Percentiles rank a stretch among this genome's conserved stretches.
Evolutionary conservation across 2,888 invertebrate genomes (phyloP).

Genomic region (Actias luna): DNA sequence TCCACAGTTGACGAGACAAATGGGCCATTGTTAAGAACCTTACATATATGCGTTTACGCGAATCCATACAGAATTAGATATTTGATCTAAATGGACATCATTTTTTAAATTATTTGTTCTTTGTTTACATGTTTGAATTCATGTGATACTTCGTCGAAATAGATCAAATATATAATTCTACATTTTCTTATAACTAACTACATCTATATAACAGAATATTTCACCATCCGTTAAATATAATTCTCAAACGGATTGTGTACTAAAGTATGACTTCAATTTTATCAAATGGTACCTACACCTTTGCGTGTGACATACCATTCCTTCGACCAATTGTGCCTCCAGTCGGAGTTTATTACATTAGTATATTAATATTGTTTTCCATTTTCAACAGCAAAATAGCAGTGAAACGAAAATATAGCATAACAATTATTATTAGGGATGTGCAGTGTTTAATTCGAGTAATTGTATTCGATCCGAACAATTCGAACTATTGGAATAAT

Average conservation of each 20-base stretch:
- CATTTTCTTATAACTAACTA: conserved; percentile 11
- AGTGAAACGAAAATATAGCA: background rate
- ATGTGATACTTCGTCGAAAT: conserved; percentile 12
- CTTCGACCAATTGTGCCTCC: conserved; percentile 30
- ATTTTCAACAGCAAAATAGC: background rate
- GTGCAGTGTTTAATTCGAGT: no score
- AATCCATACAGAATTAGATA: conserved; percentile 18
- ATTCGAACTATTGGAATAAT: no score
- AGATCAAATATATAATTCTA: conserved; percentile 29
- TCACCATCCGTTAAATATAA: background rate
- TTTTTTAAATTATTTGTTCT: background rate
- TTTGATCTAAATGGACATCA: conserved; percentile 5
- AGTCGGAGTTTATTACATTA: conserved; percentile 20
- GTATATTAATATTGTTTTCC: background rate
- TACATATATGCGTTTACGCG: conserved; percentile 35
- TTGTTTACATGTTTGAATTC: background rate
- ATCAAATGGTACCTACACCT: conserved; percentile 18
- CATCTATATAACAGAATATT: background rate
- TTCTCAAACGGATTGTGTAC: background rate
- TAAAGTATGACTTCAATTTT: conserved; percentile 16
- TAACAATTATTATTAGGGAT: background rate
- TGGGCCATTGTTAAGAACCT: conserved; percentile 27
- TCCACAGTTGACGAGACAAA: conserved; percentile 35
- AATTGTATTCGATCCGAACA: no score
- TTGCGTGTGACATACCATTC: conserved; percentile 4